These are phyloP conservation scores for Blastobasis lacticolella DNA, from an alignment of 2,888 invertebrate species.

Conservation along the genomic window DNA sequence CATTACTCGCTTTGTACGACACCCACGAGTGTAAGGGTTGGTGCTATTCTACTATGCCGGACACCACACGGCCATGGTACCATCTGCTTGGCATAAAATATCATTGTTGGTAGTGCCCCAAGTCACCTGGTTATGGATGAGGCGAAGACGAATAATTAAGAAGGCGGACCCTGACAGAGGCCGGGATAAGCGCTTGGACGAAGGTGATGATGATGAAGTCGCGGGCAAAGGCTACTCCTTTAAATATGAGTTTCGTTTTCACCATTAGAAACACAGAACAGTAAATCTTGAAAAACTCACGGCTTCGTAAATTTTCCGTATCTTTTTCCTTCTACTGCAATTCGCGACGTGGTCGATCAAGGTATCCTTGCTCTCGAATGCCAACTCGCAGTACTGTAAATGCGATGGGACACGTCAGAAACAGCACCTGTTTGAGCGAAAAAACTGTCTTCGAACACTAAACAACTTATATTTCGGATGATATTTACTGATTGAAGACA, in stretches of 20 bases:
- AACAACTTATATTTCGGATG: too few relatives aligned
- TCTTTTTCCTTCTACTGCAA: conserved; percentile 32
- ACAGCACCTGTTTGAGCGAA: too few relatives aligned
- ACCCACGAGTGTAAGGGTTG: too few relatives aligned
- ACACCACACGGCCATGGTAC: too few relatives aligned
- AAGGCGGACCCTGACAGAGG: too few relatives aligned
- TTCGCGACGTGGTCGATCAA: conserved; percentile 26
- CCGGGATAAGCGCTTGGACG: neutral
- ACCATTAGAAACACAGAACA: neutral
- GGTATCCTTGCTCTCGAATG: conserved; percentile 23
- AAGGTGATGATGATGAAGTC: neutral
- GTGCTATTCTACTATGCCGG: too few relatives aligned
- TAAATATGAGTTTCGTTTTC: neutral
- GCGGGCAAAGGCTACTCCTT: neutral
- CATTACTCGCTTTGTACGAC: too few relatives aligned
- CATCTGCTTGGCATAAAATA: too few relatives aligned
- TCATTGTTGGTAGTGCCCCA: too few relatives aligned
- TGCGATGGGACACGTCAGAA: neutral
- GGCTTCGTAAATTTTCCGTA: conserved; percentile 21
- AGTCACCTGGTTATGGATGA: neutral
- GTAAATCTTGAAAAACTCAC: conserved; percentile 19
- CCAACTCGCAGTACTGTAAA: conserved; percentile 39
- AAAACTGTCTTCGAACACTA: too few relatives aligned
- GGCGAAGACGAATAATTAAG: neutral
- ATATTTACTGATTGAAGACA: too few relatives aligned